phyloP scores from a whole-genome alignment of 2,797 vertebrate species.

The Sebastes aleutianus region DNA sequence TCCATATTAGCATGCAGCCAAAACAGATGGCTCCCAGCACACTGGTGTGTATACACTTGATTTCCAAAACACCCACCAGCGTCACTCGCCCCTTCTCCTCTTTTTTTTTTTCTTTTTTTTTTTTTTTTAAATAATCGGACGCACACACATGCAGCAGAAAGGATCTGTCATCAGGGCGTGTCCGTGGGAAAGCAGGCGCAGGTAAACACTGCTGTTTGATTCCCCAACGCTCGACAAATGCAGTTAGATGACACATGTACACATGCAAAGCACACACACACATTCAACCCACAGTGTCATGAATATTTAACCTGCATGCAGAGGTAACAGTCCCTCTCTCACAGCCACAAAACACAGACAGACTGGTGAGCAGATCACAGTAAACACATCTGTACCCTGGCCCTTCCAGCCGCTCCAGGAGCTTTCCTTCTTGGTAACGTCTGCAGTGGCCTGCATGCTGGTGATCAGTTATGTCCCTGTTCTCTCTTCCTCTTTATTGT shows the following conservation, averaged over 20 bases:
- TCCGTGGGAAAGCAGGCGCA: constrained; percentile 35
- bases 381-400: constrained; percentile 89
- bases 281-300: not conserved
- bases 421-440: constrained; percentile 94
- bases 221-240: not conserved
- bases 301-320: constrained; percentile 45
- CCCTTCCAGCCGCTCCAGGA: constrained; percentile 98
- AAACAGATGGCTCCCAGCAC: constrained; percentile 51
- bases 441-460: constrained; percentile 95
- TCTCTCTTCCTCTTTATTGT: constrained; percentile 50
- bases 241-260: constrained; percentile 2
- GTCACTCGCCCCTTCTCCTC: constrained; percentile 14
- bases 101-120: constrained; percentile 1
- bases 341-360: constrained; percentile 49
- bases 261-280: constrained; percentile 36
- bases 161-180: constrained; percentile 60
- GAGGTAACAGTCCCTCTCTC: constrained; percentile 13
- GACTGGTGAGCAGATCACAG: constrained; percentile 42
- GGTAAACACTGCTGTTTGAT: constrained; percentile 30
- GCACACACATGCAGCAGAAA: constrained; percentile 30
- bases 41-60: constrained; percentile 16
- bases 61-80: constrained; percentile 34
- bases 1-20: constrained; percentile 45
- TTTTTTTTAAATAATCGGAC: not conserved
- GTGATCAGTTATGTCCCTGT: constrained; percentile 64